Conservation (phyloP, 2,113 vertebrate genomes). For the Saguinus imperator region DNA sequence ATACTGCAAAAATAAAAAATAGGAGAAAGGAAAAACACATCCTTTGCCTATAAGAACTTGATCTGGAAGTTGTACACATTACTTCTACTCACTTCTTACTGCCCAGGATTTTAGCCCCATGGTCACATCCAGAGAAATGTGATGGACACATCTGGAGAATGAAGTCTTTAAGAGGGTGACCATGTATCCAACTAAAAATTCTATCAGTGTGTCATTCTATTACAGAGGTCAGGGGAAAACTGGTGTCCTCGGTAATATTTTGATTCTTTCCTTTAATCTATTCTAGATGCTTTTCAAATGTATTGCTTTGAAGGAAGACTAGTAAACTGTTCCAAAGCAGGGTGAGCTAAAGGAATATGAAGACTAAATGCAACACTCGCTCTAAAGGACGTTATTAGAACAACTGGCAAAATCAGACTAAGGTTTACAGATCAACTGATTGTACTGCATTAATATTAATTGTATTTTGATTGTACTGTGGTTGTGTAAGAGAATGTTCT, state of each 20-base stretch:
- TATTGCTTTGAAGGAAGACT: conserved; percentile 29
- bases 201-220: not conserved
- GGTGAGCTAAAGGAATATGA: not conserved
- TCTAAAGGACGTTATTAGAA: conserved; percentile 4
- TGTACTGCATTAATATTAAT: not conserved
- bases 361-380: not conserved
- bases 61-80: not conserved
- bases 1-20: not conserved
- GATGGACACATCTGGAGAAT: not conserved
- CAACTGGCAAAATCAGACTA: not conserved
- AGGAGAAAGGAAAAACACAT: not conserved
- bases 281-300: not conserved
- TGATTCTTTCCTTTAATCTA: conserved; percentile 40
- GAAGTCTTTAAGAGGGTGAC: not conserved
- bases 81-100: not conserved
- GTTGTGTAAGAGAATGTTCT: not conserved
- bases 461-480: not conserved
- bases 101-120: not conserved
- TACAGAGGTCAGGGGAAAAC: conserved; percentile 18
- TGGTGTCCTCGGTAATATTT: not conserved
- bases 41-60: not conserved
- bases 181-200: not conserved
- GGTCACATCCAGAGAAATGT: not conserved
- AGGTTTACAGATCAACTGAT: not conserved
- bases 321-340: not conserved